Evolutionary conservation across 1,140 invertebrate species (phyloP), one percentile per base, ranked within the genome.

Genomic region (Drosophila watanabei): DNA sequence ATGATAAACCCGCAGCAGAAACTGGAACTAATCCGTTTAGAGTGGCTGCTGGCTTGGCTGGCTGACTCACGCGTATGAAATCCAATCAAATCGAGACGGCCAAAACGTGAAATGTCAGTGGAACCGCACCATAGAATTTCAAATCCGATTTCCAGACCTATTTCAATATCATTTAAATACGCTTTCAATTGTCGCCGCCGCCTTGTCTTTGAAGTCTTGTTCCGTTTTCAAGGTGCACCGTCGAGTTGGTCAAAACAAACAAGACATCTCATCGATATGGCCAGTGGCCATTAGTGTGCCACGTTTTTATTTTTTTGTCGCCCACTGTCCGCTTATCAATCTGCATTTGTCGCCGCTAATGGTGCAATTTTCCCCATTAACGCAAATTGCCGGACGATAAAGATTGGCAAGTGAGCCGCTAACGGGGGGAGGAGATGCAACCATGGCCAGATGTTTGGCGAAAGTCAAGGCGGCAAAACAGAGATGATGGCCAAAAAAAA

Each of bases 291-390:
- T 39, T 30, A 30, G 24, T 37, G 20, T 18, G 43, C 14, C 20
- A 28, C 24, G n/a, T 48, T 14, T 48, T 46, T 45, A 0, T 14
- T 20, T 28, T 51, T 28, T 33, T 30, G 14, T 45, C 39, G 57
- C 63, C 58, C 32, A 63, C 63, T 45, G 39, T 41, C 20, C 20
- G 13, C 59, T 75, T 75, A 75, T 75, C 72, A 48, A 48, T 57
- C 46, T 75, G 70, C 59, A 75, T 75, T 75, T 75, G 70, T 73
- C 58, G 37, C 32, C 32, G 45, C 39, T 75, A 75, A 75, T 75
- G 70, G 41, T 63, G 39, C 58, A 41, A 63, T 75, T 75, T 75
- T 75, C 41, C 18, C 70, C 57, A 75, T 75, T 75, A 75, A 75
- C 45, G 8, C 56, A 52, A 73, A 52, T 60, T 39, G 35, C 45